These are phyloP conservation scores for Cyanocitta stelleri DNA, from an alignment of 2,113 vertebrate species.

Conservation along the genomic window DNA sequence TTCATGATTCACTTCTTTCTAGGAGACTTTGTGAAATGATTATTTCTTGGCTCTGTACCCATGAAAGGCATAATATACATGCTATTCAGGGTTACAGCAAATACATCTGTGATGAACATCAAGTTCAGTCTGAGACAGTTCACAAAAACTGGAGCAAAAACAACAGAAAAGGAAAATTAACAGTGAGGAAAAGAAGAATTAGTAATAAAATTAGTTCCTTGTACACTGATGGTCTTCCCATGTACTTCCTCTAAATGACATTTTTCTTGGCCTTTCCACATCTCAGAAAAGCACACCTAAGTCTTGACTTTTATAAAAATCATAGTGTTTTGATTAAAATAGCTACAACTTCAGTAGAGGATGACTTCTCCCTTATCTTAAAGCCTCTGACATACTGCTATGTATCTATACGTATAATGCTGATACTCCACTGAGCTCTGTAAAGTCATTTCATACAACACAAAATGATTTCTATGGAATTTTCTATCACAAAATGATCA, in stretches of 20 bases:
- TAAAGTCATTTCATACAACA: background rate
- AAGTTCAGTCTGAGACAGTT: background rate
- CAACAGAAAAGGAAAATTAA: background rate
- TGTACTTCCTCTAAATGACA: background rate
- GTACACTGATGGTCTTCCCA: background rate
- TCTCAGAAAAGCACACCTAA: background rate
- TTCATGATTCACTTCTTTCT: background rate
- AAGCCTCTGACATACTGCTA: background rate
- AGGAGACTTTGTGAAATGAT: background rate
- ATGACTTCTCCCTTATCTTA: background rate
- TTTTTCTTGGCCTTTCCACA: background rate
- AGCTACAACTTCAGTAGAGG: background rate
- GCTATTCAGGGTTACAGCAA: background rate
- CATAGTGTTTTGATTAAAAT: background rate
- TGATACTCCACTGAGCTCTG: background rate
- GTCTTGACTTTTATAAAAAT: background rate
- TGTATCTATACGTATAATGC: background rate
- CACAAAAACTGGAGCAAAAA: background rate
- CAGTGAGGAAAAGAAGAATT: background rate
- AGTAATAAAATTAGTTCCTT: background rate
- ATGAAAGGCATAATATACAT: background rate
- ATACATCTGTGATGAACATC: background rate
- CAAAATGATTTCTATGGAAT: background rate
- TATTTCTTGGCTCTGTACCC: background rate
- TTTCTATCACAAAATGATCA: background rate